Conservation (phyloP, 2,888 invertebrate species). For the Tinea trinotella region DNA sequence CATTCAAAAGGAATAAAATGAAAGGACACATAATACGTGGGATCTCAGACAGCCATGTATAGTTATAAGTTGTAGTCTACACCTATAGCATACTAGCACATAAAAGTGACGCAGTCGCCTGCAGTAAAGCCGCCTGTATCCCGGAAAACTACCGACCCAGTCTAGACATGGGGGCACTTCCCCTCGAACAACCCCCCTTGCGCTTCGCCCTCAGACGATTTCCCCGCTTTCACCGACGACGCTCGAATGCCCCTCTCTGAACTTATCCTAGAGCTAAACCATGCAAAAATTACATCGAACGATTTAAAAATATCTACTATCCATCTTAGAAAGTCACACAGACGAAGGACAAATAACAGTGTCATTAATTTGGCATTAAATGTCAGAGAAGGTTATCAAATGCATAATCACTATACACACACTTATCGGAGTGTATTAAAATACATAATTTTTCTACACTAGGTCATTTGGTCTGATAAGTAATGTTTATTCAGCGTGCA, state of each 20-base stretch:
- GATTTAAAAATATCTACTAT: neutral
- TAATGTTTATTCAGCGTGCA: neutral
- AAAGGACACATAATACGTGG: slow-evolving; percentile 3
- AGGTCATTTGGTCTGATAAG: slow-evolving; percentile 15
- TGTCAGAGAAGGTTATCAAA: slow-evolving; percentile 9
- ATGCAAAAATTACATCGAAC: neutral
- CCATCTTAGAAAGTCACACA: neutral
- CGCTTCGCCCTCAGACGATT: slow-evolving; percentile 26
- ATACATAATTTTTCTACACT: slow-evolving; percentile 11
- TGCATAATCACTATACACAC: neutral
- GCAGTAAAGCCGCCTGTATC: slow-evolving; percentile 66
- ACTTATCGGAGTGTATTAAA: neutral
- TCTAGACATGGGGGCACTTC: slow-evolving; percentile 72
- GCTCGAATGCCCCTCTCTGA: slow-evolving; percentile 14
- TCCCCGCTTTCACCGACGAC: slow-evolving; percentile 38
- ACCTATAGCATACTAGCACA: slow-evolving; percentile 25
- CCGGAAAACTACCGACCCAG: slow-evolving; percentile 74
- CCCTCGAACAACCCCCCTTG: slow-evolving; percentile 39
- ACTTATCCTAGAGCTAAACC: slow-evolving; percentile 3
- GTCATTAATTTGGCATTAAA: slow-evolving; percentile 10
- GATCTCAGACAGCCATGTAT: slow-evolving; percentile 15
- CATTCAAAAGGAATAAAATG: slow-evolving; percentile 14
- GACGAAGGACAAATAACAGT: neutral
- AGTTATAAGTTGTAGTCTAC: neutral
- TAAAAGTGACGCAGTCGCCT: slow-evolving; percentile 51